phyloP scores from a whole-genome alignment of 2,797 vertebrate species.

The Tokudaia tokunoshimensis region DNA sequence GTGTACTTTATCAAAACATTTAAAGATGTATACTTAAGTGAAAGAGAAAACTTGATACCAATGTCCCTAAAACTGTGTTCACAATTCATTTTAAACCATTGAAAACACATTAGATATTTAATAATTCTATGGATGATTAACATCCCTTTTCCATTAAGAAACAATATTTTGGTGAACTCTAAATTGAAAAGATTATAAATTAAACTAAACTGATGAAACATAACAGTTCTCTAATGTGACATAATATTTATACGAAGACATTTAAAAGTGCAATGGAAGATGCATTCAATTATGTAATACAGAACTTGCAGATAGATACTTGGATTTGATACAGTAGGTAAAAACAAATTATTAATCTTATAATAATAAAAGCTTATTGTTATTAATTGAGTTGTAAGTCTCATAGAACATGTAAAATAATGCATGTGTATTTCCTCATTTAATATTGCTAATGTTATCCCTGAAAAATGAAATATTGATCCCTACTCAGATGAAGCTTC shows the following conservation, averaged over 20 bases:
- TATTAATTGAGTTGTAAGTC: background rate
- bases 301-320: background rate
- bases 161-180: slow-evolving; percentile 7
- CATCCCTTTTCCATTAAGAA: background rate
- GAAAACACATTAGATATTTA: background rate
- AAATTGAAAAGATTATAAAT: background rate
- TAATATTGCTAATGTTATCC: background rate
- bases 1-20: background rate
- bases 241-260: background rate
- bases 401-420: background rate
- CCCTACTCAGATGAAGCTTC: background rate
- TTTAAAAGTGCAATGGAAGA: background rate
- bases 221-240: background rate
- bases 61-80: background rate
- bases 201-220: background rate
- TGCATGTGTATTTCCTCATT: background rate
- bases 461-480: background rate
- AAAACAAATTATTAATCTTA: background rate
- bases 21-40: background rate
- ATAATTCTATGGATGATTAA: slow-evolving; percentile 46
- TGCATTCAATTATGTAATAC: slow-evolving; percentile 3
- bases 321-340: background rate
- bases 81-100: slow-evolving; percentile 3
- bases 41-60: background rate
- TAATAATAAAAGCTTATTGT: background rate